Evolutionary conservation across 2,797 vertebrate genomes (phyloP).

Genomic region (Bucorvus abyssinicus): DNA sequence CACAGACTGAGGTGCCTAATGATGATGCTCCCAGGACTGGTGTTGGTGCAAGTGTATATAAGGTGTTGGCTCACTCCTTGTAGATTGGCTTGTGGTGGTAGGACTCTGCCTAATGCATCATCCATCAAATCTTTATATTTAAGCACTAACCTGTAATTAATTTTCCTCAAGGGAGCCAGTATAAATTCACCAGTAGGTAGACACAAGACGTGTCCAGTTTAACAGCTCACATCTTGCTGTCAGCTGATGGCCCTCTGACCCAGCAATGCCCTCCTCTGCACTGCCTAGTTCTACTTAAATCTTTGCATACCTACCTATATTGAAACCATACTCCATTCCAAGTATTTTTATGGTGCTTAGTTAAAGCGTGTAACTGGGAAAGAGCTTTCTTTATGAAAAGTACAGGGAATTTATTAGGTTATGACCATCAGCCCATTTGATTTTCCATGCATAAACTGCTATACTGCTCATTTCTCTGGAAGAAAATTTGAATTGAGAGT

Average conservation of each 20-base stretch:
- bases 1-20: accelerated
- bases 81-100: neutral
- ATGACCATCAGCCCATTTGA: neutral
- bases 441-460: neutral
- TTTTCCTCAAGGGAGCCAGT: neutral
- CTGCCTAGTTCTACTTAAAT: neutral
- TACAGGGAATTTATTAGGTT: neutral
- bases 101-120: neutral
- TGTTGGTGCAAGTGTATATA: neutral
- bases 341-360: neutral
- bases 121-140: neutral
- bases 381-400: neutral
- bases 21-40: neutral
- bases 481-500: neutral
- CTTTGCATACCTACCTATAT: neutral
- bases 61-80: neutral
- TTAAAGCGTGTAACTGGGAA: neutral
- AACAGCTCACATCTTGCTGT: neutral
- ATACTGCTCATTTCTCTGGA: neutral
- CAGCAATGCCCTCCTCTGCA: neutral
- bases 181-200: neutral
- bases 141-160: neutral
- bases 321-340: neutral
- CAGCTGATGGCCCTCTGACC: neutral
- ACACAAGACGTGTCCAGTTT: neutral